Evolutionary conservation across 1,140 invertebrate species (phyloP).

Genomic region (Temnothorax curvispinosus): DNA sequence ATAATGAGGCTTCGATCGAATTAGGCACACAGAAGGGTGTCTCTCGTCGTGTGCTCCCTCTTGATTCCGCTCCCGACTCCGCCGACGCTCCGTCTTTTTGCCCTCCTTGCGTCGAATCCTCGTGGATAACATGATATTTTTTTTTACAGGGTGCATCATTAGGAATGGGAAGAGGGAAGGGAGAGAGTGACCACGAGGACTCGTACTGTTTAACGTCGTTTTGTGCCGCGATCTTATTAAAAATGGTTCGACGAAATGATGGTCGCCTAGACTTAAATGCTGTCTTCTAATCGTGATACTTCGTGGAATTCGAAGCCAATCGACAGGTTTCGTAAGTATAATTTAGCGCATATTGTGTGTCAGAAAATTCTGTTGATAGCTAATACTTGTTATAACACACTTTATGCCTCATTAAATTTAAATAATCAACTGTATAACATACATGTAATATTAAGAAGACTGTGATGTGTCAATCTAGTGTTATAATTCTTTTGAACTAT

Average conservation of each 20-base stretch:
- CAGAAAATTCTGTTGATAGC: not conserved
- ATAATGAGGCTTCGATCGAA: conserved; percentile 82
- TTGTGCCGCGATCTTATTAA: conserved; percentile 62
- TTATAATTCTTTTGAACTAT: not conserved
- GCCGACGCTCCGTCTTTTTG: conserved; percentile 25
- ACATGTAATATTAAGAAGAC: not conserved
- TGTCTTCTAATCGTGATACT: conserved; percentile 10
- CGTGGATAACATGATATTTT: conserved; percentile 48
- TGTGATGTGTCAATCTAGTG: not conserved
- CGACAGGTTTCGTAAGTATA: not conserved
- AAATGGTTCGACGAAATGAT: conserved; percentile 58
- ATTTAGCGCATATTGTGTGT: not conserved
- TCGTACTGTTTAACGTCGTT: not conserved
- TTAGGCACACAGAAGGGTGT: conserved; percentile 75
- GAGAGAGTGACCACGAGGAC: not conserved
- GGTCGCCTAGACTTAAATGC: conserved; percentile 2
- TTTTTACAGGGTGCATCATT: conserved; percentile 58
- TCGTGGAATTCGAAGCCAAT: not conserved
- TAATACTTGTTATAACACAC: not conserved
- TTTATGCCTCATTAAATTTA: not conserved
- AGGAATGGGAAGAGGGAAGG: not conserved
- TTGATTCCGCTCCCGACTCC: conserved; percentile 1
- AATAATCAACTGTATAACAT: not conserved
- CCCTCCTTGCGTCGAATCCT: not conserved
- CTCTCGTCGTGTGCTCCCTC: conserved; percentile 63